A percentile compares a stretch with the other conserved stretches of the same genome.
phyloP scores from a whole-genome alignment of 2,113 vertebrate species.

The Leiothrix lutea region DNA sequence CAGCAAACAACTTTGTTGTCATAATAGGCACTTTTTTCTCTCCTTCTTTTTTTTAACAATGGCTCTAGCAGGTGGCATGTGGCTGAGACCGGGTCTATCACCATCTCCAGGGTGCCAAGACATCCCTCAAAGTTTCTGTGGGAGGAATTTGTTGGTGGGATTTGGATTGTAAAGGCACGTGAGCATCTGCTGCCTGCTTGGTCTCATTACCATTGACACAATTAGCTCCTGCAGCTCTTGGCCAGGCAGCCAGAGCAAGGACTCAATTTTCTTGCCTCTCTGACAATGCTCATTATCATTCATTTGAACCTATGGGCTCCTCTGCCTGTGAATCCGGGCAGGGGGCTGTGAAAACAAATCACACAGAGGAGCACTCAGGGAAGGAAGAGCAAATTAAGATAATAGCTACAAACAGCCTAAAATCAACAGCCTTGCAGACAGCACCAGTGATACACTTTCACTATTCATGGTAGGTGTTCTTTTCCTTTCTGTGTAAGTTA shows the following conservation, averaged over 20 bases:
- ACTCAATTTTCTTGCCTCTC: conserved; percentile 62
- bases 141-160: conserved; percentile 77
- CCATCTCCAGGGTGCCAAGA: conserved; percentile 80
- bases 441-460: background rate
- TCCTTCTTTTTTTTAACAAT: conserved; percentile 77
- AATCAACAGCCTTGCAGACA: background rate
- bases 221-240: conserved; percentile 80
- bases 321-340: conserved; percentile 5
- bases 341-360: conserved; percentile 33
- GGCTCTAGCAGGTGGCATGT: conserved; percentile 91
- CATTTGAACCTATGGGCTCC: conserved; percentile 47
- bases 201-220: conserved; percentile 89
- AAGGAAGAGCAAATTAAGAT: background rate
- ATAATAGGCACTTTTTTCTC: conserved; percentile 74
- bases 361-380: background rate
- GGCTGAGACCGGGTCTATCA: conserved; percentile 67
- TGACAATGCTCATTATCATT: conserved; percentile 72
- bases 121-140: conserved; percentile 74
- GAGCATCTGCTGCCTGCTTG: conserved; percentile 91
- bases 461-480: background rate
- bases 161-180: conserved; percentile 93
- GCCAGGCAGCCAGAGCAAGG: conserved; percentile 61
- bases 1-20: conserved; percentile 86
- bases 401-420: background rate
- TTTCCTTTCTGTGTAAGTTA: background rate